Base-by-base conservation (phyloP, 2,888 invertebrate genomes). In the Pharmacophagus antenor region DNA sequence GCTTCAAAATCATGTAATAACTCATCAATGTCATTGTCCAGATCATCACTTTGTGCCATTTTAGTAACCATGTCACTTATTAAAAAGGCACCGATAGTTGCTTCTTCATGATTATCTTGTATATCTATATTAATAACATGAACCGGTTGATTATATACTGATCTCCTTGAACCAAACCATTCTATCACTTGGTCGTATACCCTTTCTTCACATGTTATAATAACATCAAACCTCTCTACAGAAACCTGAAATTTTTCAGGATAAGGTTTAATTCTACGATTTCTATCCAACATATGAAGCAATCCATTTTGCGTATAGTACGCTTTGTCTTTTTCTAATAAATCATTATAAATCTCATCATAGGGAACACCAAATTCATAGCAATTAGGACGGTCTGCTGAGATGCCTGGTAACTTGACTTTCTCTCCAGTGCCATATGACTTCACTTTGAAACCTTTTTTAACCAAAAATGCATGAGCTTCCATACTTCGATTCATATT, bases 401-500 rank as follows among this genome's bases (percentile, higher is more conserved):
- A 94, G 51, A 96, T 94, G 41, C 99, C 99, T 7, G 99, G 99
- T 60, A 99, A 91, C 84, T 99, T 99, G 0, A 99, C 99, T 87
- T 97, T 96, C 77, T 97, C 97, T 8, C 97, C 97, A 27, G 97
- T 97, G 17, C 98, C 98, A 88, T 95, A 99, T 0, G 98, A 99
- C 77, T 96, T 94, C 0, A 99, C 99, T 78, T 95, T 95, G 80
- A 97, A 99, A 15, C 99, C 99, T 77, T 98, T 98, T 91, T 99
- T 99, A 58, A 97, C 96, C 52, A 99, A 90, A 85, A 98, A 98
- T 61, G 97, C 97, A 90, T 99, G 99, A 17, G 99, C 99, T 91
- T 99, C 99, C 99, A 99, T 99, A 74, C 98, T 99, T 62, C 99
- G 93, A 81, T 99, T 99, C 98, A 99, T 99, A 84, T 99, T 99